Evolutionary conservation across 2,797 vertebrate species (phyloP), one percentile per base, ranked within the genome.

Genomic region (Nothura maculosa): DNA sequence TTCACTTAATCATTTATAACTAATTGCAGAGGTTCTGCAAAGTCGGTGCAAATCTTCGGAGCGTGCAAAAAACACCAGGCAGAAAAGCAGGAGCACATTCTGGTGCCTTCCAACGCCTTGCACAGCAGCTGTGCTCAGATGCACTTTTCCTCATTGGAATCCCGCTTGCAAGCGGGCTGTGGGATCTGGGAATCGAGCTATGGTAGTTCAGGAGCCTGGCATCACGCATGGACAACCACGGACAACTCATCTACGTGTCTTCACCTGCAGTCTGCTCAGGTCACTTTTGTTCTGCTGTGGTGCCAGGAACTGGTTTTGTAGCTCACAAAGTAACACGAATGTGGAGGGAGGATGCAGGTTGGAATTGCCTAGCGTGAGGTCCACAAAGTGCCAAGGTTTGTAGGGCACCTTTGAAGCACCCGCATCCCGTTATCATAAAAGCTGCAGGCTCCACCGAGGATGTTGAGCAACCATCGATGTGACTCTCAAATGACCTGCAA

Each of bases 151-250:
- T 28, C 45, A 22, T 47, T 48, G 18, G 27, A 7, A 22, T 72
- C 67, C 18, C 70, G 36, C 19, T 19, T 38, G 32, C 24, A 38
- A 78, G 57, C 52, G 14, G 54, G 3, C 68, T 60, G 81, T 1
- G 1, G 58, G 62, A 80, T 43, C 79, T 68, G 81, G 30, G 47
- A 61, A 24, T 8, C 24, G 36, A 2, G 6, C 57, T 4, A 24
- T 18, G 16, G 15, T n/a, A 38, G 47, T 25, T 55, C 47, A 27
- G 9, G 4, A 47, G 27, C 36, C 45, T 25, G 8, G 10, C 36
- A 5, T 86, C 34, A 0, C 4, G 18, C 45, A 4, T n/a, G 30
- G 19, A 32, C 0, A 0, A 48, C 34, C 43, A 27, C 0, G 4
- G n/a, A n/a, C n/a, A n/a, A n/a, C n/a, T n/a, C n/a, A n/a, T n/a